Conservation (phyloP, 2,797 vertebrate species). For the Schizopygopsis pylzovi region DNA sequence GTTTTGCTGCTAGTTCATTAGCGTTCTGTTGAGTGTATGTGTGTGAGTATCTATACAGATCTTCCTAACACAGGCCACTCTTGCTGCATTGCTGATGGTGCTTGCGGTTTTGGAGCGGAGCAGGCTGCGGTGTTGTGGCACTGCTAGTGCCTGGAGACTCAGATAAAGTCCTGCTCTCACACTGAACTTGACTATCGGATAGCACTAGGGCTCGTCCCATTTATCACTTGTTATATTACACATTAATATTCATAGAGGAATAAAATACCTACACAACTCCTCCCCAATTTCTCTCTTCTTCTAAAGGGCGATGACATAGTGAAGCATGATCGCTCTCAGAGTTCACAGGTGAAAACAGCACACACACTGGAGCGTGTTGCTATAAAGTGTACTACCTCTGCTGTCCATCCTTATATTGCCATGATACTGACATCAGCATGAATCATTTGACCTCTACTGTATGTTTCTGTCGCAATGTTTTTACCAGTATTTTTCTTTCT, state of each 20-base stretch:
- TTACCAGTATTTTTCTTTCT: neutral
- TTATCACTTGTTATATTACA: conserved; percentile 42
- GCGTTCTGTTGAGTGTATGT: conserved; percentile 28
- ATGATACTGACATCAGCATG: conserved; percentile 26
- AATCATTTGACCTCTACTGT: conserved; percentile 15
- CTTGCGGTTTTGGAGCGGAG: conserved; percentile 34
- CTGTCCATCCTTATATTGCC: conserved; percentile 19
- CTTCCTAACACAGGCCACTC: conserved; percentile 49
- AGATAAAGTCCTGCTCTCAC: conserved; percentile 35
- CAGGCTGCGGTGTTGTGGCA: conserved; percentile 40
- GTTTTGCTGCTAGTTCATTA: conserved; percentile 35
- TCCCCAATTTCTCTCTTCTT: conserved; percentile 22
- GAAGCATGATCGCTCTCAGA: conserved; percentile 30
- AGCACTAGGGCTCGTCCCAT: conserved; percentile 23
- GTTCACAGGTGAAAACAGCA: conserved; percentile 45
- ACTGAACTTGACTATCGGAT: conserved; percentile 35
- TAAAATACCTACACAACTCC: conserved; percentile 57
- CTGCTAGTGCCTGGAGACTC: conserved; percentile 23
- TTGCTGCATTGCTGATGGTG: conserved; percentile 47
- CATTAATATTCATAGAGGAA: conserved; percentile 55
- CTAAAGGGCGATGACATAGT: conserved; percentile 22
- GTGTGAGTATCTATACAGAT: conserved; percentile 38
- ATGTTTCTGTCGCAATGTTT: neutral
- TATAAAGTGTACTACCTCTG: conserved; percentile 4
- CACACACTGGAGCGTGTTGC: neutral